These are phyloP conservation scores for Podargus strigoides DNA, from an alignment of 2,797 vertebrate species.

Conservation along the genomic window DNA sequence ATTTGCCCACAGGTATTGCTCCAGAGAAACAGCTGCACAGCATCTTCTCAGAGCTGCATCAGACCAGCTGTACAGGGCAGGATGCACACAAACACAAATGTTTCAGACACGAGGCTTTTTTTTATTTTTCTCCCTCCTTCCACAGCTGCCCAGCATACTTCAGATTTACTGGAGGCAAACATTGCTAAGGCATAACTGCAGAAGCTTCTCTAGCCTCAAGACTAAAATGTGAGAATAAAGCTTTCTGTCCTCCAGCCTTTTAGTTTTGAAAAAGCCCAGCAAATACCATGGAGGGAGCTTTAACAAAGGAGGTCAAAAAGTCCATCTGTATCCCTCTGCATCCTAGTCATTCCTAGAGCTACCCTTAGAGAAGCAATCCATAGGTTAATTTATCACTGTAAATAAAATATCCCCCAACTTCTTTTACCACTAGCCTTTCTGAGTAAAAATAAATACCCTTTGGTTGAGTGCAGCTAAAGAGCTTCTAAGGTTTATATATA, in stretches of 20 bases:
- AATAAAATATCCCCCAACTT: slow-evolving; percentile 28
- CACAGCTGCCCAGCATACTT: slow-evolving; percentile 58
- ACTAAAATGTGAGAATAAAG: slow-evolving; percentile 52
- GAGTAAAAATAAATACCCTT: slow-evolving; percentile 3
- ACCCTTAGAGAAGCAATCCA: slow-evolving; percentile 6
- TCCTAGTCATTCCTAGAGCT: slow-evolving; percentile 24
- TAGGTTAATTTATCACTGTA: slow-evolving; percentile 34
- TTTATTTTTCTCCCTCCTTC: slow-evolving; percentile 30
- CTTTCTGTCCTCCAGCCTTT: slow-evolving; percentile 54
- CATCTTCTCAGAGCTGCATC: slow-evolving; percentile 64
- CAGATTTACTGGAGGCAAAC: slow-evolving; percentile 33
- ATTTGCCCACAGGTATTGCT: slow-evolving; percentile 67
- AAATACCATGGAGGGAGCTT: slow-evolving; percentile 12
- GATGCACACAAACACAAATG: slow-evolving; percentile 61
- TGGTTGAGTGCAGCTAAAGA: not conserved
- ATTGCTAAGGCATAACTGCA: slow-evolving; percentile 14
- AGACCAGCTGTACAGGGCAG: slow-evolving; percentile 67
- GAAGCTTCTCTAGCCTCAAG: slow-evolving; percentile 51
- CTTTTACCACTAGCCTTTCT: not conserved
- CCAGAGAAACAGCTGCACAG: slow-evolving; percentile 73
- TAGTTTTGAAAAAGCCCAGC: slow-evolving; percentile 30
- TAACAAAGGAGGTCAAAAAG: slow-evolving; percentile 57
- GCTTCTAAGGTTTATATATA: not conserved
- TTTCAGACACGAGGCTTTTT: slow-evolving; percentile 49
- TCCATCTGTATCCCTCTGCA: slow-evolving; percentile 38